phyloP scores from a whole-genome alignment of 2,113 vertebrate species.

The Bubo bubo region DNA sequence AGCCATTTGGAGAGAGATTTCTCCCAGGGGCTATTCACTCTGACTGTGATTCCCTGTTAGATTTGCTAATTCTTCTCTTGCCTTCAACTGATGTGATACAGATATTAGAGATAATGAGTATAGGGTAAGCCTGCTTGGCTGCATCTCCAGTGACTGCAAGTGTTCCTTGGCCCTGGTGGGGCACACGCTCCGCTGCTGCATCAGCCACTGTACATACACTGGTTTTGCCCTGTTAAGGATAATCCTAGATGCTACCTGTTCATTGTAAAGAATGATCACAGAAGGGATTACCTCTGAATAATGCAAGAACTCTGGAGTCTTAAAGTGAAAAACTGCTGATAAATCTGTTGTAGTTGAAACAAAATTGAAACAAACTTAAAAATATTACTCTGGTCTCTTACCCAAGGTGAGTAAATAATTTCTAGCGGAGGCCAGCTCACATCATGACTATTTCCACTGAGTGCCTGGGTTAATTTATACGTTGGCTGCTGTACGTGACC shows the following conservation, averaged over 20 bases:
- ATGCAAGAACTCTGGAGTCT: background rate
- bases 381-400: background rate
- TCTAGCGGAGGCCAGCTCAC: background rate
- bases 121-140: background rate
- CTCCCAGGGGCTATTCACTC: background rate
- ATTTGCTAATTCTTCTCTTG: background rate
- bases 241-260: background rate
- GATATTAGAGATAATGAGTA: background rate
- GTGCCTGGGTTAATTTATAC: background rate
- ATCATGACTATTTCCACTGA: background rate
- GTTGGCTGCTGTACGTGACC: no score
- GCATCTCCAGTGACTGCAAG: background rate
- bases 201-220: background rate
- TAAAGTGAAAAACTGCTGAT: background rate
- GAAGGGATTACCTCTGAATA: background rate
- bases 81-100: background rate
- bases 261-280: background rate
- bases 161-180: no score
- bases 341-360: background rate
- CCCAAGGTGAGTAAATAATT: background rate
- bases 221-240: background rate
- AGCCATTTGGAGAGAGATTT: background rate
- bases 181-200: background rate
- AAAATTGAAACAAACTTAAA: background rate
- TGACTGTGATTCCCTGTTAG: background rate